phyloP scores from a whole-genome alignment of 2,797 vertebrate genomes.

The Falco columbarius region DNA sequence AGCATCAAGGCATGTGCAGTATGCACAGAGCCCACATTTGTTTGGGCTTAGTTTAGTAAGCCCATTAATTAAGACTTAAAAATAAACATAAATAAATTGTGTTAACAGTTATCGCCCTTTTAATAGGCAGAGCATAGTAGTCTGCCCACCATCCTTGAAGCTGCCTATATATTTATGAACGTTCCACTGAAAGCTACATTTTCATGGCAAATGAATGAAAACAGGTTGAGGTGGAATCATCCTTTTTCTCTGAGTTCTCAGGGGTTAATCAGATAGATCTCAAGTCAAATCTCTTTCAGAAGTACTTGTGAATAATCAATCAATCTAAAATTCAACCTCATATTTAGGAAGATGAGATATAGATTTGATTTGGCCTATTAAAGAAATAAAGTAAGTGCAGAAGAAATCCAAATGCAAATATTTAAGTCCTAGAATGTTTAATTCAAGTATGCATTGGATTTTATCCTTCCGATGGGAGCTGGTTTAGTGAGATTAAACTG shows the following conservation, averaged over 20 bases:
- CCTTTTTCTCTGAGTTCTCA: neutral
- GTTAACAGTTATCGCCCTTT: conserved; percentile 32
- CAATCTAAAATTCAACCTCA: neutral
- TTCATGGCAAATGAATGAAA: neutral
- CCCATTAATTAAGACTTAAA: conserved; percentile 9
- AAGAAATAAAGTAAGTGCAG: neutral
- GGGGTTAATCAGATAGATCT: neutral
- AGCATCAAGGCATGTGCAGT: conserved; percentile 16
- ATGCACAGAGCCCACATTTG: neutral
- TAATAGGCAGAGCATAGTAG: neutral
- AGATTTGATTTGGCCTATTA: neutral
- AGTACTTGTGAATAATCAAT: neutral
- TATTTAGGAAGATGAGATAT: neutral
- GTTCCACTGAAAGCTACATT: neutral
- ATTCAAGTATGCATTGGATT: neutral
- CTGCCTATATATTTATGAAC: neutral
- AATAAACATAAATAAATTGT: conserved; percentile 32
- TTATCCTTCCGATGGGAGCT: neutral
- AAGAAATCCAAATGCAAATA: neutral
- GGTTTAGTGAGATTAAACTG: neutral
- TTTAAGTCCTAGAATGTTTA: neutral
- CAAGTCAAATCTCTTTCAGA: neutral
- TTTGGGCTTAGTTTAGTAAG: conserved; percentile 37
- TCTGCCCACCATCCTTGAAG: conserved; percentile 1
- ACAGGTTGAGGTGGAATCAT: neutral